Evolutionary conservation across 2,888 invertebrate species (phyloP).

Genomic region (Gymnosoma rotundatum): DNA sequence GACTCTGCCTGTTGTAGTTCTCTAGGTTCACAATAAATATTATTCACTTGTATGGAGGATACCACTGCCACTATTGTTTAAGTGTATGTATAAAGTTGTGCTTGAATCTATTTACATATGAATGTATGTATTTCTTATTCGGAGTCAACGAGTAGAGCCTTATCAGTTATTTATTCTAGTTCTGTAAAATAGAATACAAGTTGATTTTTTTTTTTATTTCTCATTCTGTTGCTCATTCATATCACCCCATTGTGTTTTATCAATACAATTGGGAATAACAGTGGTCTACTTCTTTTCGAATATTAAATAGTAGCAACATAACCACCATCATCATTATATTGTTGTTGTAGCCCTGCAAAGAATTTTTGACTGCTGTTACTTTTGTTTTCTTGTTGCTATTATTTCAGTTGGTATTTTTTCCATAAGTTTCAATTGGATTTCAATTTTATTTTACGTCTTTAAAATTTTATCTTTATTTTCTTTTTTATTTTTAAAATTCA

Average conservation of each 20-base stretch:
- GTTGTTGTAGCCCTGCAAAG: slow-evolving; percentile 23
- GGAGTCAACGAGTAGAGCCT: too few relatives aligned
- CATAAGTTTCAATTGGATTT: slow-evolving; percentile 20
- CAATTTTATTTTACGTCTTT: slow-evolving; percentile 56
- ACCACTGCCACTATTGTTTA: too few relatives aligned
- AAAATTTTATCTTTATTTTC: slow-evolving; percentile 49
- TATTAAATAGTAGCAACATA: slow-evolving; percentile 42
- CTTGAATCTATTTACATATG: too few relatives aligned
- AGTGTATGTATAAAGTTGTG: too few relatives aligned
- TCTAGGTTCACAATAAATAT: too few relatives aligned
- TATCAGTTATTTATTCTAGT: too few relatives aligned
- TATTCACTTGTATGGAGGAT: too few relatives aligned
- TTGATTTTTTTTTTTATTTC: not conserved
- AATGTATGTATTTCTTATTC: too few relatives aligned
- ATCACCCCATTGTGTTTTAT: slow-evolving; percentile 20
- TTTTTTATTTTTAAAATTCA: slow-evolving; percentile 67
- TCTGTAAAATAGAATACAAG: not conserved
- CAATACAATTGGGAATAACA: slow-evolving; percentile 22
- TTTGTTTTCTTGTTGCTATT: slow-evolving; percentile 28
- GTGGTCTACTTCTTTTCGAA: not conserved
- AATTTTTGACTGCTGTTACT: not conserved
- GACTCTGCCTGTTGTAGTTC: too few relatives aligned
- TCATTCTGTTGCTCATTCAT: not conserved
- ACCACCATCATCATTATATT: slow-evolving; percentile 39
- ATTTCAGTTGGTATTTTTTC: slow-evolving; percentile 34